Percentiles rank a stretch among this genome's conserved stretches.
Evolutionary conservation across 2,797 vertebrate genomes (phyloP).

Genomic region (Gadopsis bispinosus): DNA sequence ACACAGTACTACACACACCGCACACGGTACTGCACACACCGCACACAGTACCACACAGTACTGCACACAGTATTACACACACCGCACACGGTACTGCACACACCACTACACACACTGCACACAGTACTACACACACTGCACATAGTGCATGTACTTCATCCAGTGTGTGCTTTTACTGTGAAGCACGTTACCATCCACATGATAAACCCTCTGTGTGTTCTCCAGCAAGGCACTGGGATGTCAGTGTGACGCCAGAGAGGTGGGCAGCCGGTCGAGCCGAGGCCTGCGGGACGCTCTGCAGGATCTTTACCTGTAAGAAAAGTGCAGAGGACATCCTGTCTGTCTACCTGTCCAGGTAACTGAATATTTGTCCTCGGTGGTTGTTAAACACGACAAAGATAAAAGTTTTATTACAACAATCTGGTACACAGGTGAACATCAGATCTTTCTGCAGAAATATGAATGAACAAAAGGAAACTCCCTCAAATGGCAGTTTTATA

Average conservation of each 20-base stretch:
- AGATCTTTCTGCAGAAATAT: too few species aligned
- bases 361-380: too few species aligned
- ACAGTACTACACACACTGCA: not conserved
- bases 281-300: slow-evolving; percentile 93
- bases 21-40: not conserved
- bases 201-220: not conserved
- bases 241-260: slow-evolving; percentile 71
- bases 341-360: slow-evolving; percentile 93
- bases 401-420: too few species aligned
- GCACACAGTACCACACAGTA: not conserved
- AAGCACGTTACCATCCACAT: not conserved
- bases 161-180: not conserved
- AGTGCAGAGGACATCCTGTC: slow-evolving; percentile 93
- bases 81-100: not conserved
- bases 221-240: slow-evolving; percentile 30
- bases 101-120: not conserved
- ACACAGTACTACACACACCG: not conserved
- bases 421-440: too few species aligned
- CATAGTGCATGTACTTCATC: not conserved
- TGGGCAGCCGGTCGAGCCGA: slow-evolving; percentile 89
- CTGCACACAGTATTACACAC: not conserved
- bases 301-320: slow-evolving; percentile 97
- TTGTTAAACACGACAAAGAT: too few species aligned
- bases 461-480: too few species aligned
- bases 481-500: too few species aligned